Evolutionary conservation across 1,140 invertebrate species (phyloP), one percentile per base, ranked within the genome.

Genomic region (Zaprionus vittiger): DNA sequence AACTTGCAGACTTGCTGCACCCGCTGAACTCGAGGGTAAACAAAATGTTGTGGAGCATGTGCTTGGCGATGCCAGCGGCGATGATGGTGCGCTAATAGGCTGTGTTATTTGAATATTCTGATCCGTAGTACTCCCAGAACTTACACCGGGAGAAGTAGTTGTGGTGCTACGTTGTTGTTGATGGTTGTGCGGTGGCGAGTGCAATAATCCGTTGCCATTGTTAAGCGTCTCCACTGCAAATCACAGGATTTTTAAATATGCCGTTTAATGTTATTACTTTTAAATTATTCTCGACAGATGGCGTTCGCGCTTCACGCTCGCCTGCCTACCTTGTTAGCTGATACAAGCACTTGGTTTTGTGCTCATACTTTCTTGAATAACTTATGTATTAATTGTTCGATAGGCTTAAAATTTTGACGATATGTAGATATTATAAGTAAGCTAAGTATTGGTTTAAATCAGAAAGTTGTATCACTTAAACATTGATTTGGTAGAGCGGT

Each of bases 31-130:
- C 37, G 92, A 91, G 49, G 91, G 92, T 64, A 93, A 68, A 41
- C 89, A 91, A 41, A 93, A 93, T 15, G 86, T 74, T 6, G 87
- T 83, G 60, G 89, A 87, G 74, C 63, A 93, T 31, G 77, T 80
- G 63, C 73, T 63, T 5, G 92, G 93, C 15, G 95, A 95, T 55
- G 95, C 94, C 24, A 95, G 73, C 5, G 95, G 95, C 15, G 95
- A 95, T 11, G 94, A 94, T 47, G 95, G 95, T 34, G 95, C 95
- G 84, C 95, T 96, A 26, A 94, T 94, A 38, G 96, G 95, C 79
- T 96, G 95, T 79, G 95, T 95, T 77, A 96, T 94, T 75, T 94
- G 94, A 80, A 94, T 94, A 92, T 93, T 93, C 78, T 96, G 94
- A 75, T 92, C 91, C 17, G 69, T 69, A 24, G 80, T 70, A 56